phyloP scores from a whole-genome alignment of 2,888 invertebrate genomes.

The Acronicta alni region DNA sequence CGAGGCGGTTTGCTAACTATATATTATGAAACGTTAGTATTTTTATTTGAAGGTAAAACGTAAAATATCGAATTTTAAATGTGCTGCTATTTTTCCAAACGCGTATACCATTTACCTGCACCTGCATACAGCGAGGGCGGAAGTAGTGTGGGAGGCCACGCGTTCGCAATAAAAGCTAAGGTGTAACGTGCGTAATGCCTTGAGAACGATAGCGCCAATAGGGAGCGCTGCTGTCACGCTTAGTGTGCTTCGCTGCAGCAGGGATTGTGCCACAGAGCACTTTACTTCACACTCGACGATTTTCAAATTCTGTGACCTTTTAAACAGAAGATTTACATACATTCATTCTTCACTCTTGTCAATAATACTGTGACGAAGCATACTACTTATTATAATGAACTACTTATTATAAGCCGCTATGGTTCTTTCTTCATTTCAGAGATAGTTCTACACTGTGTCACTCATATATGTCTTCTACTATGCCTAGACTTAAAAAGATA shows the following conservation, averaged over 20 bases:
- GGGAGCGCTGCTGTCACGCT: constrained; percentile 26
- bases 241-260: constrained; percentile 6
- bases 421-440: no score
- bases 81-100: constrained; percentile 1
- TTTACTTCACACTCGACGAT: constrained; percentile 32
- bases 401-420: no score
- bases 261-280: constrained; percentile 20
- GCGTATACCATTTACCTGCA: constrained; percentile 17
- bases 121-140: constrained; percentile 3
- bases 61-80: no score
- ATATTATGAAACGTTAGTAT: no score
- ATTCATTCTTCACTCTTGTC: no score
- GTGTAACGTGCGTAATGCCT: constrained; percentile 31
- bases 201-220: constrained; percentile 20
- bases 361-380: neutral
- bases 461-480: no score
- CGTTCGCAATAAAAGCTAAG: constrained; percentile 36
- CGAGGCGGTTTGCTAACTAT: no score
- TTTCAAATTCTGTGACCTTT: neutral
- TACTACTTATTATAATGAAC: no score
- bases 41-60: neutral
- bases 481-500: no score
- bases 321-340: no score
- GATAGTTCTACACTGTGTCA: no score
- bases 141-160: constrained; percentile 17